Base-by-base conservation (phyloP, 2,797 vertebrate genomes). In the Chiroxiphia lanceolata region DNA sequence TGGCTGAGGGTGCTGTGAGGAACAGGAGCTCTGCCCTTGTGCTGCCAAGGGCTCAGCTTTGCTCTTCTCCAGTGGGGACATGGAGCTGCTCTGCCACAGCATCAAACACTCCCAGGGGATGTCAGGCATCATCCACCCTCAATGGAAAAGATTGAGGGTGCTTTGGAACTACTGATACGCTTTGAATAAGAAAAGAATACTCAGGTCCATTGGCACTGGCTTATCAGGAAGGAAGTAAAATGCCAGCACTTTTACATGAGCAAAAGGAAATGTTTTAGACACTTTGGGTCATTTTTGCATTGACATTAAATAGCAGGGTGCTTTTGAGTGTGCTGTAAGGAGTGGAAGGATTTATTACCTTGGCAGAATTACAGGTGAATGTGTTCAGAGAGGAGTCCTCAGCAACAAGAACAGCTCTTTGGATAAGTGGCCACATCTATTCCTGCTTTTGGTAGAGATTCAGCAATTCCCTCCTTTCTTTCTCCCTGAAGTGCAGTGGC, bases 161-260 rank as follows among this genome's bases (percentile, higher is more conserved):
- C 98, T 98, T 98, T 98, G 92, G 38, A 97, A 97, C 97, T 96
- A 97, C 98, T 98, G 98, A 98, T 98, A 98, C 61, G 97, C 97
- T 98, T 98, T 98, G 98, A 98, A 98, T 98, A 98, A 98, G 98
- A 98, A 98, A 98, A 98, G 98, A 97, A 98, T 98, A 98, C 98
- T 98, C 98, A 97, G 97, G 97, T 97, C 97, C 95, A 92, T 97
- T 98, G 98, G 98, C 98, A 98, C 97, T 50, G 67, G 97, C 98
- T 98, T 98, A 98, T 98, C 98, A 17, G 96, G 96, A 98, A 94
- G 95, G 94, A 97, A 97, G 97, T 95, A 97, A 98, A 98, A 98
- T 98, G 96, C 98, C 97, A 98, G 96, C 96, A 97, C 95, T 98
- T 98, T 98, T 97, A 95, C 98, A 98, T 98, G 98, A 98, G 97